Base-by-base conservation (phyloP, 92 coral and sea anemone genomes). In the Porites cylindrica region DNA sequence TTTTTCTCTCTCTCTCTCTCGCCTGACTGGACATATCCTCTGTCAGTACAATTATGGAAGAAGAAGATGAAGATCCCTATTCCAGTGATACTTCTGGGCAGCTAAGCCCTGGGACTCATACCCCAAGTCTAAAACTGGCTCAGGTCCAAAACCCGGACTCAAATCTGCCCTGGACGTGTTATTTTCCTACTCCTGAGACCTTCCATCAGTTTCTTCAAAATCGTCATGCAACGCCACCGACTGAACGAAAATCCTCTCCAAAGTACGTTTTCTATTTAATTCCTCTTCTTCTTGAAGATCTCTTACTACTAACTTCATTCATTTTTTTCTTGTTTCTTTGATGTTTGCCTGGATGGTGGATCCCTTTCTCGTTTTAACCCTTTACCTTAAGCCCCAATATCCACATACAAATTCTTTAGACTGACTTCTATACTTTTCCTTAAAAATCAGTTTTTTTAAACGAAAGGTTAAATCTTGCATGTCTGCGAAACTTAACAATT, bases 41-140 rank as follows among this genome's bases (percentile, higher is more conserved):
- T 81, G 61, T 66, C 80, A 81, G 92, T 83, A n/a, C 92, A 6
- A 85, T 89, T 66, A 26, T 72, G 72, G 93, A 90, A 76, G 90
- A 85, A 64, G 87, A 88, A 79, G 74, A 72, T 26, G 70, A 67
- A 38, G 88, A 89, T 64, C 32, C 38, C 23, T 60, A 64, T 23
- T 77, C 91, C 66, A 65, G 74, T 63, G 91, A 83, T 5, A 83
- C 83, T 16, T 63, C 61, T 8, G 17, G 61, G 16, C 61, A 47
- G 53, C 86, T 79, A 32, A 47, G 21, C 24, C 61, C 72, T 47
- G 20, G 13, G 29, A 51, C 17, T 50, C 80, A 73, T 32, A 11
- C 64, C 14, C 73, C 87, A 26, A 73, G 43, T 64, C 53, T 43
- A 10, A 75, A 16, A 72, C 52, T 23, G 80, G 29, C 79, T 66